Evolutionary conservation across 2,113 vertebrate genomes (phyloP), one percentile per base, ranked within the genome.

Genomic region (Ceratotherium simum): DNA sequence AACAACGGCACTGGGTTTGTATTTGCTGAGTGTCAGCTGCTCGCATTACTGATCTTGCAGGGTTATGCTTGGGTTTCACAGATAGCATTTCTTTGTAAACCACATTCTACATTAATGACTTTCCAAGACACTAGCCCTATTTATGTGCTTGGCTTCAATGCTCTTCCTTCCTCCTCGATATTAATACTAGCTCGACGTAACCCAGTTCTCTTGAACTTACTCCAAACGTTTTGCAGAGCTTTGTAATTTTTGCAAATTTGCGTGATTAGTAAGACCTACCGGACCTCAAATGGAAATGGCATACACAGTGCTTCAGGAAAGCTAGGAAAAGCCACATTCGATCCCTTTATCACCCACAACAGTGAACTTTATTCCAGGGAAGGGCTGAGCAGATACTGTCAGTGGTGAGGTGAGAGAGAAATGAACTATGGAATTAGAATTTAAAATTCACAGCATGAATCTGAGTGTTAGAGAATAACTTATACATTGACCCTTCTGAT

Each of bases 201-300:
- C 20, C 51, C 39, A 94, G 31, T 94, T 97, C 92, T 91, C 72
- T 98, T 92, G 64, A 97, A 33, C 21, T 96, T 93, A 97, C 76
- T 96, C 79, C 89, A 84, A 95, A 81, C 10, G 89, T 94, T 96
- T 98, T 98, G 89, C 46, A 84, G 97, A 97, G 78, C 67, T 83
- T 94, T 87, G 36, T 93, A 93, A 93, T 98, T 97, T 81, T 60
- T 97, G 51, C 2, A 95, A 79, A 96, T 98, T 96, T 98, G 56
- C 51, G 39, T 96, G 94, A 97, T 97, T 95, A 94, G 36, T 97
- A 65, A 87, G 82, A 83, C 65, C 64, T 87, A 54, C 96, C 98
- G 97, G 96, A 98, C 96, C 98, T 98, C 81, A 93, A 98, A 98
- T 97, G 96, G 97, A 98, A 98, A 98, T 92, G 93, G 89, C 91